Evolutionary conservation across 2,113 vertebrate species (phyloP).

Genomic region (Seriola dumerili): DNA sequence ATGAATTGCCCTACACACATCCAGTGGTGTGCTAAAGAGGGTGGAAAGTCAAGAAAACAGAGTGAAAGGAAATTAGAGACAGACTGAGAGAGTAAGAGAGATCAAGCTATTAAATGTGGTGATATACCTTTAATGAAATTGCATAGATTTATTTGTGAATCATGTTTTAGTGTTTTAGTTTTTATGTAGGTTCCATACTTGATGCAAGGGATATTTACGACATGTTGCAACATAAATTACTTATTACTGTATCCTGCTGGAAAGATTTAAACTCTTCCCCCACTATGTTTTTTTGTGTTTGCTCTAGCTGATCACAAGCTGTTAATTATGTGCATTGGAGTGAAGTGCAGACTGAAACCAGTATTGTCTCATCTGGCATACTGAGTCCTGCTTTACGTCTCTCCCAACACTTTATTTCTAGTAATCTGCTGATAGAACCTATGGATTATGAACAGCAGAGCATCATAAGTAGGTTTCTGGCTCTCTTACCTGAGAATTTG

Average conservation of each 20-base stretch:
- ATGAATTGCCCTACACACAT: constrained; percentile 81
- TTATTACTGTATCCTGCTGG: constrained; percentile 39
- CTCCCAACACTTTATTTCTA: constrained; percentile 78
- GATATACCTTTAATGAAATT: constrained; percentile 46
- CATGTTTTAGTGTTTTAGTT: constrained; percentile 16
- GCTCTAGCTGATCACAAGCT: constrained; percentile 44
- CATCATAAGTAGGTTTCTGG: constrained; percentile 81
- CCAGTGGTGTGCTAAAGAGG: constrained; percentile 65
- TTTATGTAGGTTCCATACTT: background rate
- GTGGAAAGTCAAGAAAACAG: constrained; percentile 75
- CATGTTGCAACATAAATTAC: constrained; percentile 52
- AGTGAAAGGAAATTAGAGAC: constrained; percentile 50
- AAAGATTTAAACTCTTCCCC: constrained; percentile 55
- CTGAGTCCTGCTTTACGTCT: constrained; percentile 79
- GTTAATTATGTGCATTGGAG: constrained; percentile 70
- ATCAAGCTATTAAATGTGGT: constrained; percentile 32
- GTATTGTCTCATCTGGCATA: constrained; percentile 80
- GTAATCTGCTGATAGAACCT: constrained; percentile 85
- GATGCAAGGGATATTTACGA: constrained; percentile 29
- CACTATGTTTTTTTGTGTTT: constrained; percentile 56
- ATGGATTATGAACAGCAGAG: constrained; percentile 82
- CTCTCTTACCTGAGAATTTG: constrained; percentile 82
- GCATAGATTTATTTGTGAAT: constrained; percentile 30
- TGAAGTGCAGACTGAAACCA: constrained; percentile 68
- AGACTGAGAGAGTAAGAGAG: constrained; percentile 37